Base-by-base conservation (phyloP, 2,888 invertebrate genomes). In the Macropis europaea region DNA sequence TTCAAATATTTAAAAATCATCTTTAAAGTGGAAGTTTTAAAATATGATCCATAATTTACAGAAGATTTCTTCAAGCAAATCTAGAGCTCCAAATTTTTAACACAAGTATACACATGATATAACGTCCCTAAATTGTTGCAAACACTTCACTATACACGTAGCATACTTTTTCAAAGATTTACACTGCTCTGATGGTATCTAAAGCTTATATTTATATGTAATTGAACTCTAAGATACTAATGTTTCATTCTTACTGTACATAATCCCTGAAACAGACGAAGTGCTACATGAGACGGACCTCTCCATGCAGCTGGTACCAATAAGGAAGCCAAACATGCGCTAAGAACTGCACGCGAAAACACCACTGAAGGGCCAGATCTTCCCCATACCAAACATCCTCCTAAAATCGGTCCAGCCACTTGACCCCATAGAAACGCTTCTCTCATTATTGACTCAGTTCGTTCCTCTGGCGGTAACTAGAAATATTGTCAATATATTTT, bases 371-470 rank as follows among this genome's bases (percentile, higher is more conserved):
- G 92, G 7, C 92, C 92, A 1, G 92, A 91, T 63, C 92, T 87
- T 17, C 92, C 92, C 80, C 92, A 92, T 28, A 92, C 91, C 60
- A 92, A 87, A 78, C 92, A 92, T 1, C 92, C 92, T 0, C 91
- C 92, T 30, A 92, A 82, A 17, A 90, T 90, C 2, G 92, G 92
- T 0, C 92, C 92, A 7, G 92, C 90, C 0, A 92, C 87, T 61
- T 92, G 92, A 13, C 92, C 92, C 92, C 92, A 92, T 82, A 92
- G 89, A 77, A 92, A 92, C 3, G 92, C 92, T 76, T 92, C 92
- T 15, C 92, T 88, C 84, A 92, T 89, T 36, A 91, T 91, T 1
- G 92, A 91, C 79, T 92, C 92, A 1, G 92, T 91, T 69, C 91
- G 88, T 78, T 92, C 92, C 7, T 91, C 92, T 76, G 91, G 90